These are phyloP conservation scores for Resseliella maxima DNA, from an alignment of 2,888 invertebrate genomes.

Conservation along the genomic window DNA sequence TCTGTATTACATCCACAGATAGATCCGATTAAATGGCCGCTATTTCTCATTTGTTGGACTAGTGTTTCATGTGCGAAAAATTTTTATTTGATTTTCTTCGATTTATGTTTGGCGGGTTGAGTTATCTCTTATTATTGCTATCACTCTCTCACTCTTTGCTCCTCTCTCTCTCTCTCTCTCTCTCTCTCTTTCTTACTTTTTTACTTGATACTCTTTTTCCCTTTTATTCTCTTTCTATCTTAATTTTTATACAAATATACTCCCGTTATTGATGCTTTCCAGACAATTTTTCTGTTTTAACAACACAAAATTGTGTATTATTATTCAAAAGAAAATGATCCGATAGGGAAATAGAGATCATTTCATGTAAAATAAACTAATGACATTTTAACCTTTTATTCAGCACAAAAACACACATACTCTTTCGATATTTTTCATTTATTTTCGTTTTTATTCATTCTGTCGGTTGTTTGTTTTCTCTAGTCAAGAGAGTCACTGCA, in stretches of 20 bases:
- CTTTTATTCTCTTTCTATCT: neutral
- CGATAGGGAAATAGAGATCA: slow-evolving; percentile 50
- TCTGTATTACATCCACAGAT: neutral
- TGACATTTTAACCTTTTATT: slow-evolving; percentile 31
- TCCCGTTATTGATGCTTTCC: neutral
- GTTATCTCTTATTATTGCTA: neutral
- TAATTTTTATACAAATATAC: neutral
- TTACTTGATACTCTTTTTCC: neutral
- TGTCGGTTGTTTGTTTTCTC: neutral
- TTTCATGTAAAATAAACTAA: slow-evolving; percentile 32
- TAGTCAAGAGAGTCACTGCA: slow-evolving; percentile 21
- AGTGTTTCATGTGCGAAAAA: neutral
- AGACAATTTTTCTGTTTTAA: neutral
- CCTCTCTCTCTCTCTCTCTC: neutral
- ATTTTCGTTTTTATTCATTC: neutral
- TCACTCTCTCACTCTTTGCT: neutral
- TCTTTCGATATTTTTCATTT: slow-evolving; percentile 14
- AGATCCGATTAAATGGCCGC: neutral
- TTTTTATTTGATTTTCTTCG: slow-evolving; percentile 32
- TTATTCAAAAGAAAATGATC: neutral
- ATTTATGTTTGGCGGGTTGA: slow-evolving; percentile 31
- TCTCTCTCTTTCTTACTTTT: neutral
- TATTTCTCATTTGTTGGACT: neutral
- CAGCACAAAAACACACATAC: slow-evolving; percentile 15
- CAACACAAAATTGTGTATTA: neutral